These are phyloP conservation scores for Anticlea derivata DNA, from an alignment of 2,888 invertebrate species.

Conservation along the genomic window DNA sequence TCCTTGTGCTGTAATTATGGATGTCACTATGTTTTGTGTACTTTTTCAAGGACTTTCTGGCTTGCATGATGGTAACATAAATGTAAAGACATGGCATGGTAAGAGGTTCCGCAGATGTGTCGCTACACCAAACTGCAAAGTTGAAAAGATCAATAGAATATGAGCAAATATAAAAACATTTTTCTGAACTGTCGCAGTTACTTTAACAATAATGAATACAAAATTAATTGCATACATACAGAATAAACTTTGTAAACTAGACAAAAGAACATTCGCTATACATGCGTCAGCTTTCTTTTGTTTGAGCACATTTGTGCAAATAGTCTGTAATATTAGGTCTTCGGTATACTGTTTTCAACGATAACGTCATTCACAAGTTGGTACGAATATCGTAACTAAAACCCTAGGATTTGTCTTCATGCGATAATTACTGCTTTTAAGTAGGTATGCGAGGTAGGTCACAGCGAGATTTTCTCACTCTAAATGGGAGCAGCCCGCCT, in stretches of 20 bases:
- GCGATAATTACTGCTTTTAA: slow-evolving; percentile 28
- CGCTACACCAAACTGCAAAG: no score
- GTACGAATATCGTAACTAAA: slow-evolving; percentile 9
- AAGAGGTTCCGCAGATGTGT: no score
- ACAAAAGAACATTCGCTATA: slow-evolving; percentile 18
- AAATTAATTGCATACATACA: slow-evolving; percentile 28
- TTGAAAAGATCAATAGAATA: neutral
- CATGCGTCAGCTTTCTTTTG: slow-evolving; percentile 18
- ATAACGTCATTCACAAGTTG: slow-evolving; percentile 1
- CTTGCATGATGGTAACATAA: no score
- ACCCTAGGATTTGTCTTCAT: slow-evolving; percentile 34
- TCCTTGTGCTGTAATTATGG: no score
- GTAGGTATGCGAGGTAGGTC: no score
- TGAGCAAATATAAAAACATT: neutral
- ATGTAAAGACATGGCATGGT: no score
- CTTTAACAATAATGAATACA: slow-evolving; percentile 17
- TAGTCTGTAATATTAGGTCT: neutral
- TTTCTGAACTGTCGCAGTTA: neutral
- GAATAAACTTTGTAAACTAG: slow-evolving; percentile 14
- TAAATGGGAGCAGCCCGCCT: no score
- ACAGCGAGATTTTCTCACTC: no score
- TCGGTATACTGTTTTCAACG: neutral
- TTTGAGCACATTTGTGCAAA: slow-evolving; percentile 26
- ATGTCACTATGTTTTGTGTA: no score
- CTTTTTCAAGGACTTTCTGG: no score